Evolutionary conservation across 30 jellyfish, hydroid and myxozoan species (phyloP).

Genomic region (Hydractinia echinata): DNA sequence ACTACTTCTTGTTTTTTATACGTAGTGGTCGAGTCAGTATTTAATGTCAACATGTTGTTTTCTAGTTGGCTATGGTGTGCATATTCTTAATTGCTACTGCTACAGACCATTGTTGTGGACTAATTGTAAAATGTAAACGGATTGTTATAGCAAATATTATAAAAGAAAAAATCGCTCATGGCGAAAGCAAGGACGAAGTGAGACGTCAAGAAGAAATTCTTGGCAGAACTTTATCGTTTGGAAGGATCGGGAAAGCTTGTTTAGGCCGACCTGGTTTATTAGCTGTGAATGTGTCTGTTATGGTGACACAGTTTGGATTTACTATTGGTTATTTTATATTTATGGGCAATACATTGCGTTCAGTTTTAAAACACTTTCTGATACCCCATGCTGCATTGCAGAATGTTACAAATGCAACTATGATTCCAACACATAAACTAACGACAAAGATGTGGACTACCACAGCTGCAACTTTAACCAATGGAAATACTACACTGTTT

Average conservation of each 20-base stretch:
- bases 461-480: background rate
- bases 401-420: conserved; percentile 13
- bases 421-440: conserved; percentile 2
- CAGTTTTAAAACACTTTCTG: conserved; percentile 41
- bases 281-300: conserved; percentile 73
- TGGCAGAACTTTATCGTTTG: conserved; percentile 78
- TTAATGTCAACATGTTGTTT: background rate
- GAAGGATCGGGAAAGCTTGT: conserved; percentile 72
- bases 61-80: conserved; percentile 80
- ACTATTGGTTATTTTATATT: conserved; percentile 84
- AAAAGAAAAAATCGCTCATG: conserved; percentile 49
- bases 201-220: conserved; percentile 43
- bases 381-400: background rate
- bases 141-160: conserved; percentile 41
- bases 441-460: conserved; percentile 7
- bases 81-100: conserved; percentile 70
- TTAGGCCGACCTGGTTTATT: conserved; percentile 80
- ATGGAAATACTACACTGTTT: background rate
- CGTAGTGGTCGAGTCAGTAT: too few species aligned
- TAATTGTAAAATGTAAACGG: conserved; percentile 79
- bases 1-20: background rate
- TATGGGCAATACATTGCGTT: conserved; percentile 83
- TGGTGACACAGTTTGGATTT: conserved; percentile 90
- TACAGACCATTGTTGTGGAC: conserved; percentile 91
- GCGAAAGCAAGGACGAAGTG: conserved; percentile 32